Evolutionary conservation across 2,113 vertebrate genomes (phyloP), one percentile per base, ranked within the genome.

Genomic region (Amphilophus citrinellus): DNA sequence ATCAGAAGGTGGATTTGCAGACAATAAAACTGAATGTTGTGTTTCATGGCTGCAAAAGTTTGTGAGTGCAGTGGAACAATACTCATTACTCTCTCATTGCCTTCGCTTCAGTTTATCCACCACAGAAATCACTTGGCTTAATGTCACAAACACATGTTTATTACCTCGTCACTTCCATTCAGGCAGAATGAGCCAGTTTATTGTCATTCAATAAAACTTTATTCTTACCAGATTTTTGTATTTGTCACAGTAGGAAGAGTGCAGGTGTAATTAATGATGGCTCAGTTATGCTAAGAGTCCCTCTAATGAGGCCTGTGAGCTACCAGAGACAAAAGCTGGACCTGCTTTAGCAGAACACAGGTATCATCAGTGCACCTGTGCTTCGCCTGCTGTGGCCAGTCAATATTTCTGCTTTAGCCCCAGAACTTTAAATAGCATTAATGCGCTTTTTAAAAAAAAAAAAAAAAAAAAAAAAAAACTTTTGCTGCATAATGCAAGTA

Each of bases 11-110:
- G 71, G 61, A 84, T 91, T 90, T 87, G 57, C 77, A 87, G 81
- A 88, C 82, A 30, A 84, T 89, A 91, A 92, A 93, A 89, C 56
- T 57, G 77, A 79, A 88, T 77, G 84, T 87, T 27, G 6, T 86
- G 57, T 86, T 92, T 85, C 63, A 87, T 84, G 68, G 65, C 61
- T 71, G 35, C 62, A 76, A 53, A 56, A 3, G 71, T 84, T 79
- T 84, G 77, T 58, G 37, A 65, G 42, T 9, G 63, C 7, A 24
- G 60, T 61, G 76, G 56, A 68, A 78, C 53, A 71, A 85, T 50
- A 20, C 76, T 76, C 18, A 39, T 81, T 87, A 37, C 24, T 30
- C 50, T 73, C 68, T 78, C 73, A 58, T 17, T 85, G 37, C 68
- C 30, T 79, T 82, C 82, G 32, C 15, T 58, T 86, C n/a, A 75